A percentile compares a stretch with the other conserved stretches of the same genome.
phyloP scores from a whole-genome alignment of 2,113 vertebrate genomes.

The Serinus canaria region DNA sequence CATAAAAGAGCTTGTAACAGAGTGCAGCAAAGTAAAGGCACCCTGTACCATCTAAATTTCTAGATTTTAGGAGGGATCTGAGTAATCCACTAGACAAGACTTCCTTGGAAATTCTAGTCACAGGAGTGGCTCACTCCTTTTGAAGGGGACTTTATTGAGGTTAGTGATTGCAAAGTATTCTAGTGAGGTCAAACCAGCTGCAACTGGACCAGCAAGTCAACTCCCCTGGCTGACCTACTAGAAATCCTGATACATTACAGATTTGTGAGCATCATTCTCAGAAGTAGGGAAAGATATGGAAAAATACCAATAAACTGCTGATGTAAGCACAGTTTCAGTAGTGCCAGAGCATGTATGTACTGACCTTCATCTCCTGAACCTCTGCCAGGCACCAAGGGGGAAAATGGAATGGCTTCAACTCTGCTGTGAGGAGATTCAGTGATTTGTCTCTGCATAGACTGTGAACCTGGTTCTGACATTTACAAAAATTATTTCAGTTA shows the following conservation, averaged over 20 bases:
- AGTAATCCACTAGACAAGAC: background rate
- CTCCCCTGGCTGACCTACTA: background rate
- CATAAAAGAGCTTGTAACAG: background rate
- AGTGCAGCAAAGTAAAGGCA: background rate
- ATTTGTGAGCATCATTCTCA: background rate
- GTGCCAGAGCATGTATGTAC: background rate
- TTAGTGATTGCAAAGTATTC: background rate
- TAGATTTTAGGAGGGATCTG: background rate
- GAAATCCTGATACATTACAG: background rate
- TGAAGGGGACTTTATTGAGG: background rate
- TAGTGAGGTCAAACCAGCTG: background rate
- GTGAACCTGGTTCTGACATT: background rate
- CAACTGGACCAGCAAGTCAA: background rate
- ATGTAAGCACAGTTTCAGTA: background rate
- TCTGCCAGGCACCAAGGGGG: background rate
- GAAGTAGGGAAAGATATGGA: background rate
- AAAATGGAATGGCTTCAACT: constrained; percentile 5
- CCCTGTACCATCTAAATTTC: background rate
- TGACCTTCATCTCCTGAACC: constrained; percentile 37
- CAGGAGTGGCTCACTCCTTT: background rate
- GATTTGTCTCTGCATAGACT: background rate
- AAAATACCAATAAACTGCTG: constrained; percentile 18
- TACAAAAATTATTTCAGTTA: background rate
- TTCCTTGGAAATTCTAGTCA: background rate
- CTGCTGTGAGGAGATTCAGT: background rate